Percentiles rank a stretch among this genome's conserved stretches.
phyloP scores from a whole-genome alignment of 2,113 vertebrate genomes.

The Pollachius pollachius region DNA sequence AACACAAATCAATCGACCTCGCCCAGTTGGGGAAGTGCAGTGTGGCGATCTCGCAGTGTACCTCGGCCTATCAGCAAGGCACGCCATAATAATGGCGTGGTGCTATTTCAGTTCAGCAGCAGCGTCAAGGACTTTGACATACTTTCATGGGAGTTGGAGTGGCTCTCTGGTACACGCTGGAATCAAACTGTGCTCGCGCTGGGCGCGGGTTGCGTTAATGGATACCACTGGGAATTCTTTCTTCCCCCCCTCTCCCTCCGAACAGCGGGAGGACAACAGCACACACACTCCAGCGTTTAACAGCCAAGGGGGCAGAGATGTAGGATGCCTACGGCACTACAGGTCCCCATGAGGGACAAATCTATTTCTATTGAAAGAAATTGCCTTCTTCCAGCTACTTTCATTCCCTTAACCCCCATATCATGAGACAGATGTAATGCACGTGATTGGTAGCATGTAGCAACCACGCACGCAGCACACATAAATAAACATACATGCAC shows the following conservation, averaged over 20 bases:
- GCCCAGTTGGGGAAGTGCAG: no score
- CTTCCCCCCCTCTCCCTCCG: constrained; percentile 9
- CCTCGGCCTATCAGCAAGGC: no score
- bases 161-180: no score
- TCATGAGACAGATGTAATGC: constrained; percentile 10
- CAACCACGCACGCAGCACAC: not conserved
- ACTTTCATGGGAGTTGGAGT: no score
- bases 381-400: constrained; percentile 10
- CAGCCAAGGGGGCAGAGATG: constrained; percentile 41
- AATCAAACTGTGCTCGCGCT: constrained; percentile 39
- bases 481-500: no score
- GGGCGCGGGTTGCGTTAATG: constrained; percentile 28
- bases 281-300: constrained; percentile 44
- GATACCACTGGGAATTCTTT: constrained; percentile 34
- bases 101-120: no score
- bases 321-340: constrained; percentile 42
- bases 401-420: not conserved
- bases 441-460: not conserved
- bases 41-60: no score
- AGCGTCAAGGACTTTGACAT: no score
- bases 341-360: constrained; percentile 42
- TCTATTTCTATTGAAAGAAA: constrained; percentile 34
- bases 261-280: constrained; percentile 48
- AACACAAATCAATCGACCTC: no score
- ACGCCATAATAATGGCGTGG: no score